Evolutionary conservation across 2,113 vertebrate species (phyloP).

Genomic region (Hipposideros armiger): DNA sequence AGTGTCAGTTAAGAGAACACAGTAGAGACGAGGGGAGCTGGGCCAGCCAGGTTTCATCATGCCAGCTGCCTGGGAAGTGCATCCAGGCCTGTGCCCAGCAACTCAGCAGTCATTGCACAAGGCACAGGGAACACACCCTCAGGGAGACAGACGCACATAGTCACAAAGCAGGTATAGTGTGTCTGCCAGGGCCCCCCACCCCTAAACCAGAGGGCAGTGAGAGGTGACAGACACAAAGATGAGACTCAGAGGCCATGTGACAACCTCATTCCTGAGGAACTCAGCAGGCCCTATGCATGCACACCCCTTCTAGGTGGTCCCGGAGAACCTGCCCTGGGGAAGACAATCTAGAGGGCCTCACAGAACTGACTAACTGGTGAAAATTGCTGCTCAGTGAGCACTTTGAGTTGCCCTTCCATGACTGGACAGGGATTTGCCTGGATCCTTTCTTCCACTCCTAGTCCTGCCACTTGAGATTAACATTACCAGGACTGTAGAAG

Average conservation of each 20-base stretch:
- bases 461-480: background rate
- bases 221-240: slow-evolving; percentile 60
- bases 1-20: slow-evolving; percentile 3
- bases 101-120: slow-evolving; percentile 72
- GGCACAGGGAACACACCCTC: slow-evolving; percentile 61
- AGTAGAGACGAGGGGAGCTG: background rate
- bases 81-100: slow-evolving; percentile 44
- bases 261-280: background rate
- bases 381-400: background rate
- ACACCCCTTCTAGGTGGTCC: background rate
- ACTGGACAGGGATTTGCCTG: background rate
- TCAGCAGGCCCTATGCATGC: background rate
- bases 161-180: slow-evolving; percentile 76
- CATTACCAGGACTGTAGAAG: background rate
- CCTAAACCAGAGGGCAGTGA: slow-evolving; percentile 53
- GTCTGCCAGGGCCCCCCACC: slow-evolving; percentile 35
- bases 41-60: slow-evolving; percentile 73
- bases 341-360: background rate
- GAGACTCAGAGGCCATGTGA: background rate
- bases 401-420: background rate
- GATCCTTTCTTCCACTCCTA: background rate
- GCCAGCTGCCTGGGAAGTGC: slow-evolving; percentile 68
- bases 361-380: background rate
- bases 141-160: background rate
- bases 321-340: background rate